Conservation (phyloP, 1,140 invertebrate species). For the Andrena cerasifolii region DNA sequence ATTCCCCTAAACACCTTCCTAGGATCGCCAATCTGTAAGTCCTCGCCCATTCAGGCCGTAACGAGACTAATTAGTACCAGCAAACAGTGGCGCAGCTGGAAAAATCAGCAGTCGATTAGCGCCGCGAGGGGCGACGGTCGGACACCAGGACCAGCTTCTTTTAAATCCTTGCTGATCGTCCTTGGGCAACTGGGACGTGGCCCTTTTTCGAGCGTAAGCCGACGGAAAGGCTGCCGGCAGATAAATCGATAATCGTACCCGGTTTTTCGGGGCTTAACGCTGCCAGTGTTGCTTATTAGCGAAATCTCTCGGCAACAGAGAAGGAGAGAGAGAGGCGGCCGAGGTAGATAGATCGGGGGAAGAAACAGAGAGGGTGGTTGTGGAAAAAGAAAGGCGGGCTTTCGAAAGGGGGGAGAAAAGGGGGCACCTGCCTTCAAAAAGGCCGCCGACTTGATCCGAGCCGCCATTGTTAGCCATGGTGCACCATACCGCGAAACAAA, state of each 20-base stretch:
- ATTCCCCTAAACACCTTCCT: background rate
- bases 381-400: constrained; percentile 8
- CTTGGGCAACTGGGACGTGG: background rate
- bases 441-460: constrained; percentile 62
- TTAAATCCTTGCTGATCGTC: constrained; percentile 20
- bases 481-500: constrained; percentile 65
- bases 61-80: constrained; percentile 25
- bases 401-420: background rate
- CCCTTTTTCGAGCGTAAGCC: background rate
- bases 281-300: constrained; percentile 72
- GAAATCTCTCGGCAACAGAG: constrained; percentile 67
- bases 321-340: background rate
- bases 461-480: constrained; percentile 61
- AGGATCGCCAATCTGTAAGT: background rate
- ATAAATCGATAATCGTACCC: constrained; percentile 75
- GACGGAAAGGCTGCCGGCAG: constrained; percentile 10
- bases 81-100: background rate
- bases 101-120: constrained; percentile 37
- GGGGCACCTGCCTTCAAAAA: constrained; percentile 74
- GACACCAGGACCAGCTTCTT: background rate
- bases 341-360: background rate
- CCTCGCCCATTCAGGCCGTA: background rate
- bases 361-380: constrained; percentile 6
- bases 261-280: constrained; percentile 33
- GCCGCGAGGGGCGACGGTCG: background rate